Base-by-base conservation (phyloP, 2,888 invertebrate genomes). In the Eutolmus rufibarbis region DNA sequence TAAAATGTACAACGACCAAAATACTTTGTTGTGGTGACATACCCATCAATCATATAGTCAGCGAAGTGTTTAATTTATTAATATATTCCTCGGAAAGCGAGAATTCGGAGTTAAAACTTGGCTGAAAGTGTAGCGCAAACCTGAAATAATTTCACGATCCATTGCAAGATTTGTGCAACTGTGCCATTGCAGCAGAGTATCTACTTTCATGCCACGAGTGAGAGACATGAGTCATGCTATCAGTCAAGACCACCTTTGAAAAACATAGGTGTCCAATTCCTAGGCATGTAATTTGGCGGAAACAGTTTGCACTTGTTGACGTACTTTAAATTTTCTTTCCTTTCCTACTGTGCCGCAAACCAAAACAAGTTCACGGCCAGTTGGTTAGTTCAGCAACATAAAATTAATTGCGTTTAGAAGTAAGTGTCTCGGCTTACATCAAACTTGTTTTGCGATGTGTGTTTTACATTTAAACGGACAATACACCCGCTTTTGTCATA, bases 281-380 rank as follows among this genome's bases (percentile, higher is more conserved):
- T 4, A 46, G 4, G 14, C 12, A 23, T 66, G 66, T 23, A 9
- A 28, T 19, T 66, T 57, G 23, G 8, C 23, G 57, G 19, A 1
- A 23, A 23, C 28, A 16, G 31, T 76, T 40, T 19, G 14, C 7
- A 16, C n/a, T 40, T 19, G 19, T 28, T 40, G 43, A 34, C 37
- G 40, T 7, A 40, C 23, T 40, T 66, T 28, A n/a, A 43, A 23
- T 46, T 78, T 78, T 5, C 23, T 78, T 40, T 78, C 3, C 28
- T 66, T 23, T 66, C 66, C 66, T 66, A 5, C 28, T 23, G 12
- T 8, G 19, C 8, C 12, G 23, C 23, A 43, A 78, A 78, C 78
- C 12, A 7, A 78, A 78, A 78, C 78, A 78, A 78, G 78, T 78
- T 78, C 78, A 43, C 23, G 78, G 78, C 12, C 78, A 37, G 37